Evolutionary conservation across 2,888 invertebrate genomes (phyloP).

Genomic region (Pseudococcus longispinus): DNA sequence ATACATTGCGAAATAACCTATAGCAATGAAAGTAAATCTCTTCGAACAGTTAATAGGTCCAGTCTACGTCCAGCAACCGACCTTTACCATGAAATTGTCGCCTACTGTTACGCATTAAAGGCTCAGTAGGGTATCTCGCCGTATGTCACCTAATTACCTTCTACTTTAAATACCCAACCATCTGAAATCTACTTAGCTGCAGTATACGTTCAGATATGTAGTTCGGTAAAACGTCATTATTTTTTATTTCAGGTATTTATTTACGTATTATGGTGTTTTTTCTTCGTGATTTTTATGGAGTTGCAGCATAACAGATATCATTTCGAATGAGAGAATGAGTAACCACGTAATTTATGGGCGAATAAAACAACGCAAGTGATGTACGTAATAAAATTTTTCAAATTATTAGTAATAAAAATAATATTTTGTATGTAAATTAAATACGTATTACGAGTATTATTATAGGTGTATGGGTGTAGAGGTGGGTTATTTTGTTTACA

Average conservation of each 20-base stretch:
- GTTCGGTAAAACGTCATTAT: neutral
- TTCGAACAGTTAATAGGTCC: neutral
- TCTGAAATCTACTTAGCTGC: neutral
- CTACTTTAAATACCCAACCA: neutral
- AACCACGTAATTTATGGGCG: neutral
- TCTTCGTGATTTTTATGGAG: neutral
- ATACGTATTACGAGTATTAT: neutral
- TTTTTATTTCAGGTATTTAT: neutral
- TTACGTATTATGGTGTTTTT: neutral
- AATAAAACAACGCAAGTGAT: neutral
- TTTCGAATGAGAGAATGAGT: neutral
- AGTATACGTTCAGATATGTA: neutral
- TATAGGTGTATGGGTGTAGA: no score
- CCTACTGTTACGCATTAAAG: slow-evolving; percentile 4
- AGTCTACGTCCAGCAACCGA: neutral
- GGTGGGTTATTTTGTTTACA: no score
- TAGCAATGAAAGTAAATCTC: neutral
- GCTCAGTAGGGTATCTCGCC: slow-evolving; percentile 16
- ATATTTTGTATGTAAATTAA: neutral
- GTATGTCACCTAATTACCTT: slow-evolving; percentile 24
- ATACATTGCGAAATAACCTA: neutral
- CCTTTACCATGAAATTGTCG: neutral
- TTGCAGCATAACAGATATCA: neutral
- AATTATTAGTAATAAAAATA: slow-evolving; percentile 10
- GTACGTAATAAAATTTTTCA: neutral